Percentiles rank a stretch among this genome's conserved stretches.
Evolutionary conservation across 1,140 invertebrate genomes (phyloP).

Genomic region (Drosophila sechellia): DNA sequence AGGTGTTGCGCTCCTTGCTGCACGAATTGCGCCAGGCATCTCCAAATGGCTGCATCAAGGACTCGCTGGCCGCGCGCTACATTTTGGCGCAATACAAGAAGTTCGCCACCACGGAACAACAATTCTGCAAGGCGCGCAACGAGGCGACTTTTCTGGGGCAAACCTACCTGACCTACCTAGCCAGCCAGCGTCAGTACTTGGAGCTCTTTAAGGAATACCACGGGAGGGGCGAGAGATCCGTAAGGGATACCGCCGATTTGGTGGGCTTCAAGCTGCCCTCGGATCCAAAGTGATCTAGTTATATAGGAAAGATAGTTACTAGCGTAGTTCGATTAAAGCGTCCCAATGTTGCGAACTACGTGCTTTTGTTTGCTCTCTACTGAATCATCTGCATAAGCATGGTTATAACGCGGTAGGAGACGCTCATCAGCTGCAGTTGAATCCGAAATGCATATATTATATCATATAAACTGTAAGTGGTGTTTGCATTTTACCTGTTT

Average conservation of each 20-base stretch:
- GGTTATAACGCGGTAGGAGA: constrained; percentile 57
- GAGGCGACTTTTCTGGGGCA: constrained; percentile 90
- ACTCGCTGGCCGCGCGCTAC: constrained; percentile 86
- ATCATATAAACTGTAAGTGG: background rate
- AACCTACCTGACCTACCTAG: constrained; percentile 91
- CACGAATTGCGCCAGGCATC: constrained; percentile 69
- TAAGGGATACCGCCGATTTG: constrained; percentile 91
- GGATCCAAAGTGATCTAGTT: constrained; percentile 87
- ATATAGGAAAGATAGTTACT: constrained; percentile 9
- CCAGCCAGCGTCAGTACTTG: constrained; percentile 88
- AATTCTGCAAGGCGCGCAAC: constrained; percentile 91
- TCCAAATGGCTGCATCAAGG: constrained; percentile 69
- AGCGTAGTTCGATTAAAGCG: constrained; percentile 47
- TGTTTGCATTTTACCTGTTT: constrained; percentile 43
- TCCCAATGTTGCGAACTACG: constrained; percentile 9
- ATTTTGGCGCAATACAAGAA: constrained; percentile 90
- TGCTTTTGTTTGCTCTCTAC: constrained; percentile 14
- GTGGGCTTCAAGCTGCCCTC: constrained; percentile 94
- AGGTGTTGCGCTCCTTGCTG: constrained; percentile 69
- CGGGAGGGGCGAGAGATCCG: constrained; percentile 90
- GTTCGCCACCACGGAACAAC: constrained; percentile 91
- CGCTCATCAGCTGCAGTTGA: constrained; percentile 50
- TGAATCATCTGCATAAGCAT: constrained; percentile 55
- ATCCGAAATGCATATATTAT: too few species aligned
- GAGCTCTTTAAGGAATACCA: constrained; percentile 90